Evolutionary conservation across 2,888 invertebrate species (phyloP).

Genomic region (Lycia hirtaria): DNA sequence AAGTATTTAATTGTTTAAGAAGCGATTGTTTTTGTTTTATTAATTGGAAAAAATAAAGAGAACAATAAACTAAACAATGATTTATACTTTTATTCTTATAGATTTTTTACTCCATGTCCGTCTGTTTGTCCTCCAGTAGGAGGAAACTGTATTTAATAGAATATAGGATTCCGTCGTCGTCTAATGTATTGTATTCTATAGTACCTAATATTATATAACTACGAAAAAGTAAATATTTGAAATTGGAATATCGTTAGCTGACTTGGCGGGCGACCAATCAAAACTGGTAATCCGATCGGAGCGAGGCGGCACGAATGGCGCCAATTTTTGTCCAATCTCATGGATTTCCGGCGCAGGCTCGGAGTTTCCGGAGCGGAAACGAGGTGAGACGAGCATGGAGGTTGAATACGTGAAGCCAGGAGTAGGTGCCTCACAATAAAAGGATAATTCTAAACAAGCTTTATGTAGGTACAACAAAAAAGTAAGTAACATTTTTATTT

Average conservation of each 20-base stretch:
- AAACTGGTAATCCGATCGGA: constrained; percentile 50
- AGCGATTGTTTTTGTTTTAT: too few relatives aligned
- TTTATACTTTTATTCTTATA: too few relatives aligned
- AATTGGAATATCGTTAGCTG: constrained; percentile 55
- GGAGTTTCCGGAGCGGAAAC: constrained; percentile 67
- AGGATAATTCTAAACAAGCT: background rate
- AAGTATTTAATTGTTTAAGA: too few relatives aligned
- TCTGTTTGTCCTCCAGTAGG: too few relatives aligned
- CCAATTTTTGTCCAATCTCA: constrained; percentile 81
- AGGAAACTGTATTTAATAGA: too few relatives aligned
- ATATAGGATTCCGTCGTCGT: too few relatives aligned
- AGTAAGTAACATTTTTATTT: too few relatives aligned
- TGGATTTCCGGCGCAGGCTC: constrained; percentile 74
- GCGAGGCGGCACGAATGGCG: constrained; percentile 51
- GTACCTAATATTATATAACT: background rate
- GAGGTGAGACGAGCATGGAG: constrained; percentile 50
- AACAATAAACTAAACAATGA: too few relatives aligned
- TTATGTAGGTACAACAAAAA: too few relatives aligned
- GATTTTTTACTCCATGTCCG: too few relatives aligned
- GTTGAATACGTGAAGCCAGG: constrained; percentile 28
- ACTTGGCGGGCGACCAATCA: constrained; percentile 52
- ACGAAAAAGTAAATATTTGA: constrained; percentile 27
- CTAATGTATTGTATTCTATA: too few relatives aligned
- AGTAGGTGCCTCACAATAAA: constrained; percentile 1
- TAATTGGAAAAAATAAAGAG: too few relatives aligned